Evolutionary conservation across 1,140 invertebrate genomes (phyloP).

Genomic region (Tetramorium parvispinum): DNA sequence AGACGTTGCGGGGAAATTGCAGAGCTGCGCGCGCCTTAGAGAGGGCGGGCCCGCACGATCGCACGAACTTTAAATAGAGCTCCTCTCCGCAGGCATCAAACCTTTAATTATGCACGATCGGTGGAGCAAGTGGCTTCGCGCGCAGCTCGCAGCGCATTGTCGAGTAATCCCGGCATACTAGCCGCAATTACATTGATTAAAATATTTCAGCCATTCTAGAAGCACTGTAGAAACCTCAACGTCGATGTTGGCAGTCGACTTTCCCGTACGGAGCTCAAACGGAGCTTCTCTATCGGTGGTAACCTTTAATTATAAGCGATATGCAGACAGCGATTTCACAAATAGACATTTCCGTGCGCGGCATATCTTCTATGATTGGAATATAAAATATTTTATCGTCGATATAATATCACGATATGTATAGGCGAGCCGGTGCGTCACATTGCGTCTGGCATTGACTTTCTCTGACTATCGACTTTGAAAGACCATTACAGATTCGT

Average conservation of each 20-base stretch:
- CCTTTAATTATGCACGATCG: slow-evolving; percentile 38
- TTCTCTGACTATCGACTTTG: slow-evolving; percentile 12
- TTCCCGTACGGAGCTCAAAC: neutral
- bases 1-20: slow-evolving; percentile 61
- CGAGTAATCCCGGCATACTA: neutral
- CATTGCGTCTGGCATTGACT: slow-evolving; percentile 7
- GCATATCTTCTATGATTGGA: no score
- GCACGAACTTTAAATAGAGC: slow-evolving; percentile 36
- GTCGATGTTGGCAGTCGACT: neutral
- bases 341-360: neutral
- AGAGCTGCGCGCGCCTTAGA: slow-evolving; percentile 39
- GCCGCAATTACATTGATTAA: slow-evolving; percentile 29
- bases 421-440: neutral
- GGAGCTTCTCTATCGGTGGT: neutral
- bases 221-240: neutral
- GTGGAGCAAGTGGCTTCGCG: slow-evolving; percentile 29
- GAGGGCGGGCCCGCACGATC: slow-evolving; percentile 41
- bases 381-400: slow-evolving; percentile 5
- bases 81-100: slow-evolving; percentile 6
- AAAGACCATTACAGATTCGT: slow-evolving; percentile 66
- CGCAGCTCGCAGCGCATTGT: slow-evolving; percentile 20
- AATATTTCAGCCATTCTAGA: slow-evolving; percentile 27
- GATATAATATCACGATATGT: neutral
- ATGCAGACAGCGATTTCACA: neutral
- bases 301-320: slow-evolving; percentile 10